phyloP scores from a whole-genome alignment of 2,113 vertebrate genomes.

The Zapus hudsonius region DNA sequence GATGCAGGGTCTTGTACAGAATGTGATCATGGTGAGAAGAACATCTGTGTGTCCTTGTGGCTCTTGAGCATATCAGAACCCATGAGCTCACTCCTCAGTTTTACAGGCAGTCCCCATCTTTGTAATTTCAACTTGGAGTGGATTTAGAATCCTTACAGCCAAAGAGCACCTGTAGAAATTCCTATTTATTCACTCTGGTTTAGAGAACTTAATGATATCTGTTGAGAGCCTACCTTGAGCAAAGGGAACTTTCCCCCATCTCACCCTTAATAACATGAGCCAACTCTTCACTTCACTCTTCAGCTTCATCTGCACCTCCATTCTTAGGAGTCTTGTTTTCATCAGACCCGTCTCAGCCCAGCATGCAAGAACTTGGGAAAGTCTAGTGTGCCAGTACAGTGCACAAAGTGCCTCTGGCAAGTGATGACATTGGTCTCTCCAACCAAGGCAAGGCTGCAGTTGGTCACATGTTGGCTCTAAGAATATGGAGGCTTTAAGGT shows the following conservation, averaged over 20 bases:
- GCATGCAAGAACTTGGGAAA: background rate
- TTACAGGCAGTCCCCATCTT: background rate
- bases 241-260: background rate
- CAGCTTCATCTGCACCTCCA: background rate
- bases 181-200: background rate
- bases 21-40: fast-evolving
- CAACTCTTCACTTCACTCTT: background rate
- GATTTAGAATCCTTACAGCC: background rate
- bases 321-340: background rate
- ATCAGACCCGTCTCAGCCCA: background rate
- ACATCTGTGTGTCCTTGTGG: too few species aligned
- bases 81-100: background rate
- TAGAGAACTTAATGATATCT: background rate
- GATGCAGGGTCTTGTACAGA: background rate
- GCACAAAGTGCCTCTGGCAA: background rate
- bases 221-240: background rate
- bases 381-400: background rate
- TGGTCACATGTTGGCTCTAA: too few species aligned
- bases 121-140: background rate
- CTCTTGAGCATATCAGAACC: background rate
- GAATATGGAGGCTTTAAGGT: too few species aligned
- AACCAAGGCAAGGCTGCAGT: fast-evolving
- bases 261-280: background rate
- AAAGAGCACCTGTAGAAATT: background rate
- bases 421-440: background rate